phyloP scores from a whole-genome alignment of 2,113 vertebrate genomes.

The Leptocoma aspasia region DNA sequence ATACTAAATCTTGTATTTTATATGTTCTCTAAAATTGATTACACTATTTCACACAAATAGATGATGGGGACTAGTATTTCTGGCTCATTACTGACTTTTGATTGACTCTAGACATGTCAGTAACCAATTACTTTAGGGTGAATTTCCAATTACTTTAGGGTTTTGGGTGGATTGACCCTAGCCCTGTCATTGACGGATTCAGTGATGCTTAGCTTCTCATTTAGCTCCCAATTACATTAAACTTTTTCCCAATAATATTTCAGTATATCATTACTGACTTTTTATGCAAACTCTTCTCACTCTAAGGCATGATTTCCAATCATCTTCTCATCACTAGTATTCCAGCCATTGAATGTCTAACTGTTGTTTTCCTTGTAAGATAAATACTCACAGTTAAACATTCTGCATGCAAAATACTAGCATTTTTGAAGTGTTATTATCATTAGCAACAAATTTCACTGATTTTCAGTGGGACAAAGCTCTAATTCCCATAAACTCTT shows the following conservation, averaged over 20 bases:
- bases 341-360: not conserved
- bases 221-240: not conserved
- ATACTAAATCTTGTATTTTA: not conserved
- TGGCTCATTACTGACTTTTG: not conserved
- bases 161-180: not conserved
- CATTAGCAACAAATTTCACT: not conserved
- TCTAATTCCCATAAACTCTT: not conserved
- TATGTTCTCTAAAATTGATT: not conserved
- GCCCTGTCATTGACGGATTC: not conserved
- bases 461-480: not conserved
- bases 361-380: not conserved
- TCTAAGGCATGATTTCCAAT: not conserved
- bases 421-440: not conserved
- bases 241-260: not conserved
- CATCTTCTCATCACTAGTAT: not conserved
- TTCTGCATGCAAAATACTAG: not conserved
- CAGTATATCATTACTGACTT: not conserved
- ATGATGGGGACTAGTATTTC: not conserved
- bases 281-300: not conserved
- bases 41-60: not conserved
- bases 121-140: not conserved
- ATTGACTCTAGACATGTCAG: not conserved
- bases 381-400: not conserved
- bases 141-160: not conserved
- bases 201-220: slow-evolving; percentile 1